Evolutionary conservation across 2,888 invertebrate genomes (phyloP).

Genomic region (Brenthis daphne): DNA sequence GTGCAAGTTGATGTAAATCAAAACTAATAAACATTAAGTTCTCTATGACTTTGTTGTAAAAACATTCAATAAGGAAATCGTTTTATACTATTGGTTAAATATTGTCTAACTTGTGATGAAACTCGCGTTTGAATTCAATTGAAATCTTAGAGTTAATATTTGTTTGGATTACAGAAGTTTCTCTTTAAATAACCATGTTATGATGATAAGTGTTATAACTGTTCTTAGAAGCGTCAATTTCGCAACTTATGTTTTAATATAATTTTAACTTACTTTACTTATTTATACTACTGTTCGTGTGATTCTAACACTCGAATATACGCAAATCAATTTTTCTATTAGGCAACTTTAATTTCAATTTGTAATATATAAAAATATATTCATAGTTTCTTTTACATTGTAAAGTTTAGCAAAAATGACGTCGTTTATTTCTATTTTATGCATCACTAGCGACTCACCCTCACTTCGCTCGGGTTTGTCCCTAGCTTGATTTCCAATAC

Average conservation of each 20-base stretch:
- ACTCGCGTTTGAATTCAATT: constrained; percentile 13
- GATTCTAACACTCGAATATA: no score
- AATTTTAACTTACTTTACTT: no score
- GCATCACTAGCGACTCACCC: no score
- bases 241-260: not conserved
- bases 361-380: no score
- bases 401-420: no score
- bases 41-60: constrained; percentile 4
- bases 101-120: constrained; percentile 15
- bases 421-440: no score
- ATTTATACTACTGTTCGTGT: no score
- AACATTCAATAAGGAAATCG: constrained; percentile 3
- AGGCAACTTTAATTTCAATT: no score
- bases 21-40: not conserved
- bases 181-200: constrained; percentile 10
- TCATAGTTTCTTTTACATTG: no score
- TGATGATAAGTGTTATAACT: not conserved
- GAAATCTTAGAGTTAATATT: constrained; percentile 15
- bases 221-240: not conserved
- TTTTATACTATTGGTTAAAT: constrained; percentile 4
- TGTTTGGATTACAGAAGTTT: constrained; percentile 18
- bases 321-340: no score
- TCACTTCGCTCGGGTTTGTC: no score
- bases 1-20: not conserved
- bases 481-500: no score